Conservation (phyloP, 2,888 invertebrate species). For the Heteromurus nitidus region DNA sequence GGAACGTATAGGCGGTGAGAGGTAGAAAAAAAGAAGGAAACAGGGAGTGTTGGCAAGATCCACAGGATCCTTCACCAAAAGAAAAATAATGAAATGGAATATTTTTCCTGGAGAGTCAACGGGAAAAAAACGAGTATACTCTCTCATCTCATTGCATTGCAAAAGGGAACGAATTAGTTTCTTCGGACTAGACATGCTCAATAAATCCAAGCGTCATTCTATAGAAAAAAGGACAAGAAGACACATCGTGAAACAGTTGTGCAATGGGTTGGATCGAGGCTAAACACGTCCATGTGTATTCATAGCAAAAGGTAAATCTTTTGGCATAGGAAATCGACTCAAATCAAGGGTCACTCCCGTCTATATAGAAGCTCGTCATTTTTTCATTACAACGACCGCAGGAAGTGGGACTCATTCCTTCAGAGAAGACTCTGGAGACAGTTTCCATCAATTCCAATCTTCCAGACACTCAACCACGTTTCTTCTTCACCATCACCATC, state of each 20-base stretch:
- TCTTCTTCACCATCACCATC: conserved; percentile 17
- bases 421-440: conserved; percentile 31
- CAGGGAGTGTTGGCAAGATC: not conserved
- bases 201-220: too few relatives aligned
- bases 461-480: conserved; percentile 28
- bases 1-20: not conserved
- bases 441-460: conserved; percentile 50
- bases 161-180: too few relatives aligned
- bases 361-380: conserved; percentile 1
- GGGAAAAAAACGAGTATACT: too few relatives aligned
- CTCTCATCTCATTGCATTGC: too few relatives aligned
- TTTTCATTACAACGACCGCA: not conserved
- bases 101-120: not conserved
- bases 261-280: too few relatives aligned
- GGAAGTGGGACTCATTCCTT: conserved; percentile 7
- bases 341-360: not conserved
- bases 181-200: too few relatives aligned
- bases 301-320: too few relatives aligned
- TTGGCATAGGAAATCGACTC: not conserved
- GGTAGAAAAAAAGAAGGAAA: not conserved
- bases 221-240: too few relatives aligned
- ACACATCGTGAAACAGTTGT: too few relatives aligned
- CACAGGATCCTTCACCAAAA: too few relatives aligned
- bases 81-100: conserved; percentile 19
- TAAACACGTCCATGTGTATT: too few relatives aligned